Percentiles rank a stretch among this genome's conserved stretches.
Evolutionary conservation across 2,797 vertebrate genomes (phyloP).

Genomic region (Morelia viridis): DNA sequence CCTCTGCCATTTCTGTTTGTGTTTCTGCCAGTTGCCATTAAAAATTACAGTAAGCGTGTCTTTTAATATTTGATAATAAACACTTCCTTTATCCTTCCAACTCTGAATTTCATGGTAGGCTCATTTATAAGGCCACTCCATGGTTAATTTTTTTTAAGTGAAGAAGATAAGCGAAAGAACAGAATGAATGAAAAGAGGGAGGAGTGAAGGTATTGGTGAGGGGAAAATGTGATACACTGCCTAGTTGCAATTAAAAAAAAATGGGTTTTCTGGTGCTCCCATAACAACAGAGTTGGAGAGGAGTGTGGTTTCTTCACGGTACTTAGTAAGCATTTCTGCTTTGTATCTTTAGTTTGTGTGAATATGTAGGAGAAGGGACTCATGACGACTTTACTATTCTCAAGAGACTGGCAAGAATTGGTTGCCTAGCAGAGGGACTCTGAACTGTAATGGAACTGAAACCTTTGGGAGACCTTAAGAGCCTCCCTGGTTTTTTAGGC

Average conservation of each 20-base stretch:
- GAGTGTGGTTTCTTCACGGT: not conserved
- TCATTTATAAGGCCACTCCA: not conserved
- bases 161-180: not conserved
- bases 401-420: not conserved
- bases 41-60: not conserved
- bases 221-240: too few species aligned
- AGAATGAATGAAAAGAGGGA: not conserved
- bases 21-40: not conserved
- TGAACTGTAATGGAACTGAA: not conserved
- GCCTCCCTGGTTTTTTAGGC: constrained; percentile 14
- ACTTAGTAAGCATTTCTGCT: not conserved
- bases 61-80: not conserved
- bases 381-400: not conserved
- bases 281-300: not conserved
- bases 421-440: constrained; percentile 47
- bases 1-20: not conserved
- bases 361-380: not conserved
- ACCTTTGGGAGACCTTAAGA: not conserved
- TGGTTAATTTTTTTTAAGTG: not conserved
- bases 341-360: not conserved
- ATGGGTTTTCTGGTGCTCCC: not conserved
- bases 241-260: not conserved
- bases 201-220: not conserved
- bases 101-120: not conserved
- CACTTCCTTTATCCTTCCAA: not conserved